Conservation (phyloP, 2,888 invertebrate species). For the Schizaphis graminum region DNA sequence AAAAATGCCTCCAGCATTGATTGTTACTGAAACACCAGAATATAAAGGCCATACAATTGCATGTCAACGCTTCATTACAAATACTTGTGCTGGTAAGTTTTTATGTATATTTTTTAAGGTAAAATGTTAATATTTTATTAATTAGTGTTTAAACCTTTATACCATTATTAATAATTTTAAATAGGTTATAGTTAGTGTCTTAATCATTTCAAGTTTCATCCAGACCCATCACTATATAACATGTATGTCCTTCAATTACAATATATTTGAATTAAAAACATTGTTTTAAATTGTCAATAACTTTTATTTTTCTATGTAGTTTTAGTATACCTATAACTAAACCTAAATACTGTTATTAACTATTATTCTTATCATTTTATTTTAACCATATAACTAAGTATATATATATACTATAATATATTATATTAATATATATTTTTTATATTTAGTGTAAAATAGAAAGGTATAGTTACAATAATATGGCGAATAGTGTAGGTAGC, state of each 20-base stretch:
- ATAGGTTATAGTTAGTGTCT: not conserved
- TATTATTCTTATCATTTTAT: not conserved
- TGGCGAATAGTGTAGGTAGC: not conserved
- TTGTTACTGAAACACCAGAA: conserved; percentile 42
- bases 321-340: not conserved
- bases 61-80: conserved; percentile 62
- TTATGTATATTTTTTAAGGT: not conserved
- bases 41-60: conserved; percentile 60
- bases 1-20: conserved; percentile 54
- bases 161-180: not conserved
- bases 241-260: not conserved
- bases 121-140: conserved; percentile 5
- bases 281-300: not conserved
- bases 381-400: not conserved
- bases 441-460: not conserved
- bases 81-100: conserved; percentile 59
- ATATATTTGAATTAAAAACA: not conserved
- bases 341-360: not conserved
- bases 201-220: not conserved
- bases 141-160: not conserved
- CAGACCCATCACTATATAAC: not conserved
- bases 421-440: not conserved
- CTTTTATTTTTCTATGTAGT: not conserved
- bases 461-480: not conserved
- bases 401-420: too few species aligned